Evolutionary conservation across 2,888 invertebrate species (phyloP), one percentile per base, ranked within the genome.

Genomic region (Theristus sp.): DNA sequence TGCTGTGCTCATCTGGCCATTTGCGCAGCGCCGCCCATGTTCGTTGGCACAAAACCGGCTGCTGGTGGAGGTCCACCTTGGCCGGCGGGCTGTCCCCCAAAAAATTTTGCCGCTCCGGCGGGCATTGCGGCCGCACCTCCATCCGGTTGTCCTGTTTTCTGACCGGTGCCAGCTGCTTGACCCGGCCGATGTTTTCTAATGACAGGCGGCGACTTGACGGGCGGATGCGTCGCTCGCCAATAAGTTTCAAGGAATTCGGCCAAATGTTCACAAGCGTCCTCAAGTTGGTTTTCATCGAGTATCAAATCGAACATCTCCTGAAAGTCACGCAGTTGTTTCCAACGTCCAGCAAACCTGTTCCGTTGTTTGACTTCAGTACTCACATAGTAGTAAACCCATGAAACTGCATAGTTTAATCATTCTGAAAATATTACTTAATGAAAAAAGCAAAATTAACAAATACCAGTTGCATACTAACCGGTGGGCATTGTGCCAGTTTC

Each of bases 251-350:
- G 81, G 78, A 89, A 93, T 78, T 91, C 93, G 46, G 91, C 90
- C 74, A 96, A 86, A 77, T 91, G 93, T 75, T 91, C 90, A 76
- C 94, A 96, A 26, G 94, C 94, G 74, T 96, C 94, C 75, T 96
- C 91, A 70, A 94, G 80, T 78, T 96, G 94, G 78, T 96, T 96
- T 77, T 96, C 94, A 54, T 63, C 63, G 31, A 63, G 55, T 17
- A 60, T 47, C 10, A 63, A 27, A 30, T 63, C 63, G 55, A 63
- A 63, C 61, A 62, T 56, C 27, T 63, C 63, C 57, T 63, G 31
- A n/a, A n/a, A n/a, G n/a, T n/a, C n/a, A n/a, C n/a, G n/a, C n/a
- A n/a, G n/a, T n/a, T n/a, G n/a, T n/a, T n/a, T n/a, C n/a, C n/a
- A n/a, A n/a, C n/a, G n/a, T n/a, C n/a, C n/a, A n/a, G 38, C 38